Evolutionary conservation across 2,888 invertebrate species (phyloP), one percentile per base, ranked within the genome.

Genomic region (Drosophila cognata): DNA sequence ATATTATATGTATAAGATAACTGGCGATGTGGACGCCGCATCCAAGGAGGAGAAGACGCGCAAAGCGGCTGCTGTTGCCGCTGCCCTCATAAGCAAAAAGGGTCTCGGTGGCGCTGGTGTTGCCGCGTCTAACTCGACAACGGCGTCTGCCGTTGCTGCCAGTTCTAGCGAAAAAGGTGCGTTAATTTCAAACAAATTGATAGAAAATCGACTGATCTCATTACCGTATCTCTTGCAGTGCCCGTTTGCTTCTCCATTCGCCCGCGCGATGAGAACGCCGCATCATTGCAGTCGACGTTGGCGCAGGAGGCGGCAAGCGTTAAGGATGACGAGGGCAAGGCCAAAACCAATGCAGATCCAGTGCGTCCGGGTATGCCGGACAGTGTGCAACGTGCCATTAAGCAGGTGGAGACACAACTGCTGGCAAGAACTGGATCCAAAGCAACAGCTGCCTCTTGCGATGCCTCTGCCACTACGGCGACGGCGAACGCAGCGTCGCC

Each of bases 231-330:
- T 16, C 5, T 57, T 67, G 25, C 59, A 96, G 96, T 94, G 13
- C 96, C 97, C 0, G 97, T 98, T 1, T 96, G 97, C 69, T 98
- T 97, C 92, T 97, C 97, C 0, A 97, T 97, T 50, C 97, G 97
- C 91, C 94, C 95, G 0, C 97, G 97, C 91, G 97, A 96, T 67
- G 95, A 95, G 0, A 82, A 76, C 18, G 95, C 95, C 16, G 95
- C 95, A 2, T 93, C 95, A 2, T 94, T 96, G 5, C 97, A 96
- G 91, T 96, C 96, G 61, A 96, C 96, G 0, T 90, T 97, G 46
- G 96, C 96, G 0, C 94, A 96, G 82, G 97, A 97, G 86, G 96
- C 96, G 87, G 96, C 96, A 28, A 96, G 96, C 76, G 95, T 95
- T n/a, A 96, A 96, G 21, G 95, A 95, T 13, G 91, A 90, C 21